These are phyloP conservation scores for Trypoxylus dichotomus DNA, from an alignment of 1,140 invertebrate species.

Conservation along the genomic window DNA sequence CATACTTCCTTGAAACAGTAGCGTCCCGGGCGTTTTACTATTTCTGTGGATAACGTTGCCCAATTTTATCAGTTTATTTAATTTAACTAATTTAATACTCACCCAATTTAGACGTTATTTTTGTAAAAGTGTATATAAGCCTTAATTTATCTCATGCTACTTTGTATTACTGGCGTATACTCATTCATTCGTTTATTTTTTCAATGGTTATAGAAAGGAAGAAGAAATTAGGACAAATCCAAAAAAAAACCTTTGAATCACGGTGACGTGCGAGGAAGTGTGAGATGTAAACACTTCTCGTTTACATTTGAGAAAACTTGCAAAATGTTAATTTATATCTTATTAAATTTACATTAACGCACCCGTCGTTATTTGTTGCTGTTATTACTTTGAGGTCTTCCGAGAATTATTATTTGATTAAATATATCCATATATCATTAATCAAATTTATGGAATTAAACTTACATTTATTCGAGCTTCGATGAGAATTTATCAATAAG, in stretches of 20 bases:
- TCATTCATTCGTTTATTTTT: constrained; percentile 26
- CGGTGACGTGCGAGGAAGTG: constrained; percentile 19
- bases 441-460: too few species aligned
- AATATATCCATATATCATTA: too few species aligned
- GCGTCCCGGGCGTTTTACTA: background rate
- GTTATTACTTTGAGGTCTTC: background rate
- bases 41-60: constrained; percentile 1
- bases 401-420: background rate
- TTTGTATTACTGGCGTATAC: constrained; percentile 6
- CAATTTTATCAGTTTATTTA: background rate
- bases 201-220: constrained; percentile 25
- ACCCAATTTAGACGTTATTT: constrained; percentile 11
- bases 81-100: constrained; percentile 5
- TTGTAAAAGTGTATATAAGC: constrained; percentile 1
- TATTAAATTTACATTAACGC: constrained; percentile 21
- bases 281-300: constrained; percentile 7
- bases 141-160: constrained; percentile 4
- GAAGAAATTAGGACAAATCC: constrained; percentile 22
- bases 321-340: constrained; percentile 26
- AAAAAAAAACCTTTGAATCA: constrained; percentile 23
- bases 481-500: too few species aligned
- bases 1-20: background rate
- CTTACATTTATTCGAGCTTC: too few species aligned
- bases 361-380: background rate
- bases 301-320: constrained; percentile 12